Conservation (phyloP, 1,140 invertebrate species). For the Macrosteles quadrilineatus region DNA sequence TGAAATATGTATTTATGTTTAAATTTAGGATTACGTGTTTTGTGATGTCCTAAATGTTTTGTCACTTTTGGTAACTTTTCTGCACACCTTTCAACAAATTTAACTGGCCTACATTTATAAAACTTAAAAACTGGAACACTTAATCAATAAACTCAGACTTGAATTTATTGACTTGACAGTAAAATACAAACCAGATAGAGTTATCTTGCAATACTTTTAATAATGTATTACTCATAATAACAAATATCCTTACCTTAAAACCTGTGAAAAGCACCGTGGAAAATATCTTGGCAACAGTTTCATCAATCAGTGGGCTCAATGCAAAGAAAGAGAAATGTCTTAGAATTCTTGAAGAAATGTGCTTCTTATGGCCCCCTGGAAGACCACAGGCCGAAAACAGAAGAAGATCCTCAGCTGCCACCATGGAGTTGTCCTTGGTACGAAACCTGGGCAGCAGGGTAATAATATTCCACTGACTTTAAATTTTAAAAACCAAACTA, state of each 20-base stretch:
- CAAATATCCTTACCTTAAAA: conserved; percentile 45
- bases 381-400: conserved; percentile 83
- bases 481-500: too few relatives aligned
- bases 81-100: too few relatives aligned
- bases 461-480: too few relatives aligned
- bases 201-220: neutral
- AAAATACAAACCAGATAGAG: neutral
- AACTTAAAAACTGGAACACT: too few relatives aligned
- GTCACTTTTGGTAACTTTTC: too few relatives aligned
- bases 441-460: too few relatives aligned
- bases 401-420: conserved; percentile 76
- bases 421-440: neutral
- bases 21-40: too few relatives aligned
- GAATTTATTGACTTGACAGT: neutral
- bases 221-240: too few relatives aligned
- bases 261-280: conserved; percentile 72
- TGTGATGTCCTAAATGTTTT: too few relatives aligned
- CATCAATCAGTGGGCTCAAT: conserved; percentile 82
- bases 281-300: conserved; percentile 84
- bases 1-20: too few relatives aligned
- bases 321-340: conserved; percentile 84
- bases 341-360: conserved; percentile 79
- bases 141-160: neutral
- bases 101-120: too few relatives aligned
- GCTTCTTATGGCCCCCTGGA: conserved; percentile 82